Evolutionary conservation across 1,140 invertebrate species (phyloP), one percentile per base, ranked within the genome.

Genomic region (Branchinecta lynchi): DNA sequence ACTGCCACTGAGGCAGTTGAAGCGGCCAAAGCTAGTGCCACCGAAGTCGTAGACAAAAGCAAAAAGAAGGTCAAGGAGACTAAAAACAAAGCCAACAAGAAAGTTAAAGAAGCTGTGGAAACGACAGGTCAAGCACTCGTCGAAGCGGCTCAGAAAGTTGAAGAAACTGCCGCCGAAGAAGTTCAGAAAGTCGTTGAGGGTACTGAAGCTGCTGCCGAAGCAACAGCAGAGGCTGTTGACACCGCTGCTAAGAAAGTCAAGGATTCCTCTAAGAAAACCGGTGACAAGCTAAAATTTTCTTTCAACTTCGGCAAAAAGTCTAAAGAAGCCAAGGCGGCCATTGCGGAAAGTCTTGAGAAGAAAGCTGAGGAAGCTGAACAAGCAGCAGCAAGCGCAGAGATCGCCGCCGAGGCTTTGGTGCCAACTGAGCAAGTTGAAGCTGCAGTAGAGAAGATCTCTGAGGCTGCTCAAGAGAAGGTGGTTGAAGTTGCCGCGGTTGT

Each of bases 11-110:
- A 60, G 12, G 51, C 12, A 15, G 12, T 60, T 60, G 51, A 60
- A 60, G 6, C 12, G 12, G 51, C 6, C 51, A 60, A 60, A 60
- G 51, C 12, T 15, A 6, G 17, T 12, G 17, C 17, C 17, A 20
- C 12, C 3, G 51, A 60, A 60, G 51, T 60, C 17, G 17, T 15
- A 20, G 51, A 60, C 17, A 60, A 60, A 6, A 15, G 12, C 12
- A 60, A 60, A 60, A 60, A 60, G 51, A 60, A 60, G 17, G 51
- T 60, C 12, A 60, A 60, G 17, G 51, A 60, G 17, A 60, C 12
- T 20, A 60, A 60, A 60, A 60, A 60, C 51, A 60, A 60, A 20
- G 51, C 51, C 51, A 60, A 60, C 17, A 60, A 60, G 17, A 60
- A 60, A 60, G 51, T 60, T 15, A 60, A 60, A 60, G 51, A 60